Base-by-base conservation (phyloP, 1,140 invertebrate genomes). In the Rhyzopertha dominica region DNA sequence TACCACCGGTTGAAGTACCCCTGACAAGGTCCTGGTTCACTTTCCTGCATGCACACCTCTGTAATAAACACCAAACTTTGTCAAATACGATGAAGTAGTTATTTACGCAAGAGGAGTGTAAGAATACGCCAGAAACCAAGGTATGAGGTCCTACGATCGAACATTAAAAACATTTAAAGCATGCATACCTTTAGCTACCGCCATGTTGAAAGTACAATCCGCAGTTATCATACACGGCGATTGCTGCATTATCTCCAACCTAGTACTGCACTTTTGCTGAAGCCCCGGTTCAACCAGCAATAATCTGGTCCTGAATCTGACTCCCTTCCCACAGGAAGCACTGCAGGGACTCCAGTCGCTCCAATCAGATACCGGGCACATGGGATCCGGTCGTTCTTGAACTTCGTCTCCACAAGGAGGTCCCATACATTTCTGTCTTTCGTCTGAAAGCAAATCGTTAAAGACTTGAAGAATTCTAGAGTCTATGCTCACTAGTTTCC, bases 1-100 rank as follows among this genome's bases (percentile, higher is more conserved):
- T 85, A 81, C 83, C 86, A 96, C 29, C 89, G 76, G 52, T 81
- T 77, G 61, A 87, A 90, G 52, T 78, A 76, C 1, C 87, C 88
- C 36, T 84, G 75, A 63, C 94, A 98, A 0, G 85, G 87, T 12
- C 92, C 92, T 28, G 66, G 65, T 31, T 89, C 81, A 2, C 74
- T 66, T 24, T 78, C 71, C 58, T 85, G 76, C 74, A 82, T 81
- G 57, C 90, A 93, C 25, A 89, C 80, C 36, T 82, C 87, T 85
- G 69, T 24, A 67, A 63, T 20, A 34, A 38, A 54, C n/a, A n/a
- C n/a, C n/a, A n/a, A n/a, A n/a, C n/a, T 29, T 16, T 17, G 28
- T 41, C 5, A 9, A 32, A n/a, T 14, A 17, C 32, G 20, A 37
- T 4, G 24, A 20, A 22, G 24, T 22, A 20, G 22, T 14, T 16